phyloP scores from a whole-genome alignment of 2,113 vertebrate species.

The Tragelaphus scriptus region DNA sequence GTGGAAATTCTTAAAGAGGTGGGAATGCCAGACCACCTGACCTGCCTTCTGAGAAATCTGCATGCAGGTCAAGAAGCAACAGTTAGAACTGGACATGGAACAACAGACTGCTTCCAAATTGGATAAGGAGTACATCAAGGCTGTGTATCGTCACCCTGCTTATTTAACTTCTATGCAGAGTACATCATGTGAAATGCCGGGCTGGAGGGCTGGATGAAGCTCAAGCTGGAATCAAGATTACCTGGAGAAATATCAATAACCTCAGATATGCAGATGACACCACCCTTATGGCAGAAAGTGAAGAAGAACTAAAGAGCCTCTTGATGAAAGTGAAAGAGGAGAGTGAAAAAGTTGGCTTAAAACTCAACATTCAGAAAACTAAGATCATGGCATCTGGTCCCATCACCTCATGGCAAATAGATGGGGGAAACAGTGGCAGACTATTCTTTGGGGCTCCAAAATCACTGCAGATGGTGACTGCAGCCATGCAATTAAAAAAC shows the following conservation, averaged over 20 bases:
- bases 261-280: neutral
- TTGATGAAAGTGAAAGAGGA: neutral
- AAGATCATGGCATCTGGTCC: neutral
- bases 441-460: neutral
- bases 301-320: neutral
- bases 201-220: neutral
- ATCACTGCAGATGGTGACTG: neutral
- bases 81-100: neutral
- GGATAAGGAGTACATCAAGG: neutral
- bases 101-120: neutral
- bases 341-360: neutral
- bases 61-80: neutral
- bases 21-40: neutral
- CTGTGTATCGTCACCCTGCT: neutral
- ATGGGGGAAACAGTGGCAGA: neutral
- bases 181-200: rapidly evolving
- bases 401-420: neutral
- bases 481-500: neutral
- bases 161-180: neutral
- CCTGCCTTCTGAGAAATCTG: neutral
- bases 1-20: neutral
- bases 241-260: rapidly evolving
- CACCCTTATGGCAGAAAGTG: neutral
- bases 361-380: neutral
- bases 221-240: neutral